Percentiles rank a stretch among this genome's conserved stretches.
These are phyloP conservation scores for Mesembrinibis cayennensis DNA, from an alignment of 2,113 vertebrate species.

Conservation along the genomic window DNA sequence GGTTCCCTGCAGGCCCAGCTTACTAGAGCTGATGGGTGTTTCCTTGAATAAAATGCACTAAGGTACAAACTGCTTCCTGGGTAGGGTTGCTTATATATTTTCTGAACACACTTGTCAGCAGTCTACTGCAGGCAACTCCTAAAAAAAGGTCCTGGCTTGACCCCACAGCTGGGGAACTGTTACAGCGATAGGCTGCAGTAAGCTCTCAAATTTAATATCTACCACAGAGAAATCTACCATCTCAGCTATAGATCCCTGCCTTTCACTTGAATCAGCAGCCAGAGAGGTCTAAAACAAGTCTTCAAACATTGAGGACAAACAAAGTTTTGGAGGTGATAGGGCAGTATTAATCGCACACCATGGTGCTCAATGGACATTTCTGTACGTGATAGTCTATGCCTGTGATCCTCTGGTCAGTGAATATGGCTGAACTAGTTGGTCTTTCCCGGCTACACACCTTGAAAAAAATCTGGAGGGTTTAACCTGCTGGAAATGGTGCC, in stretches of 20 bases:
- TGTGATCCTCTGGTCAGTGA: not conserved
- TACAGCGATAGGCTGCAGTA: not conserved
- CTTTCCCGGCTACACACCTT: not conserved
- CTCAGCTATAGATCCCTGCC: not conserved
- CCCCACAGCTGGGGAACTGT: not conserved
- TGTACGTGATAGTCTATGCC: not conserved
- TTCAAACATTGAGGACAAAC: not conserved
- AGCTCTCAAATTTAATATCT: not conserved
- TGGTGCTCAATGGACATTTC: not conserved
- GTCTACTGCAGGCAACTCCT: not conserved
- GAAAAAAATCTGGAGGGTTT: not conserved
- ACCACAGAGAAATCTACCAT: not conserved
- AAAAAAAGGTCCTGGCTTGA: not conserved
- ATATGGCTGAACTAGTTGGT: not conserved
- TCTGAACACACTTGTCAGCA: not conserved
- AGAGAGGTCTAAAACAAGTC: not conserved
- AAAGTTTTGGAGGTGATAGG: not conserved
- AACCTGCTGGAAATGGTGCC: not conserved
- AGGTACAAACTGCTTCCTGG: not conserved
- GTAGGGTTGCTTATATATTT: not conserved
- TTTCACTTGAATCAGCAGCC: not conserved
- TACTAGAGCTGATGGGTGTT: not conserved
- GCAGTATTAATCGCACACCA: fast-evolving
- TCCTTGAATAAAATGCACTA: not conserved
- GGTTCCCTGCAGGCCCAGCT: not conserved